Evolutionary conservation across 2,888 invertebrate genomes (phyloP), one percentile per base, ranked within the genome.

Genomic region (Drosophila neonasuta): DNA sequence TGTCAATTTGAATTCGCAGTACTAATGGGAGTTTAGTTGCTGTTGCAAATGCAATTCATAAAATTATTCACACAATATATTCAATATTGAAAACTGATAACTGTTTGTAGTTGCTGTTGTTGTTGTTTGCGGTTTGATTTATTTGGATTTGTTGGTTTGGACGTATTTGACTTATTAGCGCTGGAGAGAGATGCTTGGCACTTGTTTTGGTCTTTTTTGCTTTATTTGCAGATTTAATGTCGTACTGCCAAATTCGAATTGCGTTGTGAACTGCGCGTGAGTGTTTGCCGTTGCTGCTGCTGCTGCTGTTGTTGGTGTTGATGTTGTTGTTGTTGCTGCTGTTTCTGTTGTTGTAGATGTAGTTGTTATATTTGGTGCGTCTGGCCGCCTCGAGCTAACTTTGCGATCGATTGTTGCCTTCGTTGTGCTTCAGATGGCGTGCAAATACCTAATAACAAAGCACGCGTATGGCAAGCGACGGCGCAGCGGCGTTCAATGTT

Each of bases 401-500:
- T 86, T 84, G 86, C 80, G 80, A 86, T 80, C 80, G 80, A 84
- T 84, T 69, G 80, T 80, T 80, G 77, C 77, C 80, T 83, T 80
- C 83, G 89, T 86, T 90, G 90, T 88, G 89, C 88, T 90, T 88
- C 88, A 90, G 89, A 89, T 90, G 90, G 90, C 90, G 89, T 88
- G 88, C 88, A 89, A 89, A 86, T 89, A 88, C 84, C 86, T 88
- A 90, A 88, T 90, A 90, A 88, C 86, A 85, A 83, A 79, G 76
- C 79, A 77, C 81, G 79, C 79, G 83, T 86, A 82, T 86, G 83
- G 75, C 77, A 77, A 82, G 68, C 85, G 82, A 73, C 85, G 83
- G 84, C 67, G 81, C 77, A 78, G 81, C 79, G 81, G 65, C 78
- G 78, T 67, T 75, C 64, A 63, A 57, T 49, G 60, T 55, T 59